phyloP scores from a whole-genome alignment of 1,140 invertebrate species.

The Bactericera cockerelli region DNA sequence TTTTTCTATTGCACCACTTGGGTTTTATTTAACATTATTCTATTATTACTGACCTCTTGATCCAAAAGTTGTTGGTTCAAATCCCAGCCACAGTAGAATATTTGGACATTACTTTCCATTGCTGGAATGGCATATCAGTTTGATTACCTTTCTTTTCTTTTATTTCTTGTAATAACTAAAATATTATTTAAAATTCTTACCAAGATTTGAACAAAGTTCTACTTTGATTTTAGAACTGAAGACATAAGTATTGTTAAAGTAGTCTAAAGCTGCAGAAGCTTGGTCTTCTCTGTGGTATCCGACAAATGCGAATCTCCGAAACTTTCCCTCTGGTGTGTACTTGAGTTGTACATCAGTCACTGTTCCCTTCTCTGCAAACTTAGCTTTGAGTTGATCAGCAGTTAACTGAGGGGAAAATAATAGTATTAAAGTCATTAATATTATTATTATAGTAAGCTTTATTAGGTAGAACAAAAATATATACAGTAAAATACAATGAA shows the following conservation, averaged over 20 bases:
- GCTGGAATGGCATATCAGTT: no score
- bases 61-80: no score
- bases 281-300: slow-evolving; percentile 69
- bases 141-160: no score
- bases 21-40: no score
- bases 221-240: slow-evolving; percentile 64
- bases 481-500: no score
- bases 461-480: slow-evolving; percentile 33
- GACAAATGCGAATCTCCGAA: slow-evolving; percentile 82
- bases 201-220: slow-evolving; percentile 54
- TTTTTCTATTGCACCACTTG: no score
- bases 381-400: slow-evolving; percentile 51
- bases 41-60: no score
- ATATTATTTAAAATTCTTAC: no score
- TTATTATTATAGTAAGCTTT: slow-evolving; percentile 8
- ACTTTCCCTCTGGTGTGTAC: slow-evolving; percentile 76
- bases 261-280: slow-evolving; percentile 52
- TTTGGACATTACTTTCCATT: no score
- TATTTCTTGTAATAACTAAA: no score
- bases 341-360: slow-evolving; percentile 87
- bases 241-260: slow-evolving; percentile 72
- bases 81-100: no score
- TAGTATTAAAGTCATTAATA: slow-evolving; percentile 10
- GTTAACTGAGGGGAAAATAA: slow-evolving; percentile 45
- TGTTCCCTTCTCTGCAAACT: slow-evolving; percentile 63